A percentile compares a stretch with the other conserved stretches of the same genome.
Evolutionary conservation across 2,797 vertebrate genomes (phyloP).

Genomic region (Falco peregrinus): DNA sequence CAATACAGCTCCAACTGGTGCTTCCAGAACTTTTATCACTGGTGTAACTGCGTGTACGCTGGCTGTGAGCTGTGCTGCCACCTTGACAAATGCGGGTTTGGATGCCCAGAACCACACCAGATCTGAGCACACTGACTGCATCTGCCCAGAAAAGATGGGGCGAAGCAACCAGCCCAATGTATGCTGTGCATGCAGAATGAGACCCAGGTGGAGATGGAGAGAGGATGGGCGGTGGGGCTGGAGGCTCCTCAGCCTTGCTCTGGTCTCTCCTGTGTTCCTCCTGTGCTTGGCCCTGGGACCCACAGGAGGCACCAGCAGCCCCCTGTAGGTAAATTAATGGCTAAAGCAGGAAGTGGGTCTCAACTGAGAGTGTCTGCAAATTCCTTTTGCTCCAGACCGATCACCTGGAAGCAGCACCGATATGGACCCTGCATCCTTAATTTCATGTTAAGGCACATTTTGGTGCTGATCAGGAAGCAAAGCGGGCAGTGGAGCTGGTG

Average conservation of each 20-base stretch:
- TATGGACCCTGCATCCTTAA: not conserved
- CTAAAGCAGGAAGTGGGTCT: not conserved
- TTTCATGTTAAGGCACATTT: not conserved
- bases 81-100: not conserved
- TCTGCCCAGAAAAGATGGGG: not conserved
- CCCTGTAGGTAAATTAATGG: not conserved
- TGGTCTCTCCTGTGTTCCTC: not conserved
- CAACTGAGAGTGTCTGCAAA: not conserved
- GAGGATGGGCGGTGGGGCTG: not conserved
- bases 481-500: not conserved
- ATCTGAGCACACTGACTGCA: not conserved
- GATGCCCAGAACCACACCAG: not conserved
- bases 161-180: not conserved
- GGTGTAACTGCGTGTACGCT: not conserved
- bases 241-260: not conserved
- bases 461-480: not conserved
- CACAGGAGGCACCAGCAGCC: not conserved
- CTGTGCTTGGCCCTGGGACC: fast-evolving
- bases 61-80: not conserved
- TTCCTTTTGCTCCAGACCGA: not conserved
- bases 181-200: not conserved
- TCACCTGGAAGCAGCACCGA: not conserved
- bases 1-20: not conserved
- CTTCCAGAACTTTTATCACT: not conserved
- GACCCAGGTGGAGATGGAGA: not conserved